Percentiles rank a stretch among this genome's conserved stretches.
These are phyloP conservation scores for Alaudala cheleensis DNA, from an alignment of 2,113 vertebrate species.

Conservation along the genomic window DNA sequence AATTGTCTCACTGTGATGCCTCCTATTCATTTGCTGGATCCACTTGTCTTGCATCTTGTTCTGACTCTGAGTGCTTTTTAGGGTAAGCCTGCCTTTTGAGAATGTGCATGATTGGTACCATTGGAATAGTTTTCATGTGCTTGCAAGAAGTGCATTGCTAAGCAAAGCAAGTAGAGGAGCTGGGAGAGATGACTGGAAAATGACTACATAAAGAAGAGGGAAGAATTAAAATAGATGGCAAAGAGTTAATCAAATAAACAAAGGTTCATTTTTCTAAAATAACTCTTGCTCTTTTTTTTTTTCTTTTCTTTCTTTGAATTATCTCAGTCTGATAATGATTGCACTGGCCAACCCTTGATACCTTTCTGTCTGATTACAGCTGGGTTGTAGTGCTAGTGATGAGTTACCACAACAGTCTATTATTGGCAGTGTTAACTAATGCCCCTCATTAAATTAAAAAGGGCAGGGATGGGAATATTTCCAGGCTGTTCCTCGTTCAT, in stretches of 20 bases:
- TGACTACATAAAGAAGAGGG: background rate
- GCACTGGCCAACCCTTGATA: background rate
- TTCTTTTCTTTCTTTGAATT: background rate
- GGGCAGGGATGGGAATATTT: background rate
- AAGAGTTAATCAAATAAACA: slow-evolving; percentile 48
- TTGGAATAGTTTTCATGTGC: slow-evolving; percentile 1
- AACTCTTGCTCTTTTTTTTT: background rate
- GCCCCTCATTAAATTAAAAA: slow-evolving; percentile 18
- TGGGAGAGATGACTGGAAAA: background rate
- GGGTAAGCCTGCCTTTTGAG: slow-evolving; percentile 26
- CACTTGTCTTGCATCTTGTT: slow-evolving; percentile 41
- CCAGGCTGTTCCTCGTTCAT: background rate
- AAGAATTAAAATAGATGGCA: background rate
- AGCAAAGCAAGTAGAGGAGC: background rate
- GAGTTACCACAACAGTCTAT: background rate
- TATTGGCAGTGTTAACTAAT: background rate
- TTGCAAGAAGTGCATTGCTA: slow-evolving; percentile 6
- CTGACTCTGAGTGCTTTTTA: slow-evolving; percentile 20
- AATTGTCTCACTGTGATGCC: slow-evolving; percentile 4
- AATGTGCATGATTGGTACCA: slow-evolving; percentile 2
- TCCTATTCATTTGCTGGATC: slow-evolving; percentile 36
- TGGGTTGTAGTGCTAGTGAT: background rate
- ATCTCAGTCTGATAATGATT: background rate
- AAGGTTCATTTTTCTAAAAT: background rate
- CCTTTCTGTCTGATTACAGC: background rate